Percentiles rank a stretch among this genome's conserved stretches.
phyloP scores from a whole-genome alignment of 2,113 vertebrate genomes.

The Sorex araneus region DNA sequence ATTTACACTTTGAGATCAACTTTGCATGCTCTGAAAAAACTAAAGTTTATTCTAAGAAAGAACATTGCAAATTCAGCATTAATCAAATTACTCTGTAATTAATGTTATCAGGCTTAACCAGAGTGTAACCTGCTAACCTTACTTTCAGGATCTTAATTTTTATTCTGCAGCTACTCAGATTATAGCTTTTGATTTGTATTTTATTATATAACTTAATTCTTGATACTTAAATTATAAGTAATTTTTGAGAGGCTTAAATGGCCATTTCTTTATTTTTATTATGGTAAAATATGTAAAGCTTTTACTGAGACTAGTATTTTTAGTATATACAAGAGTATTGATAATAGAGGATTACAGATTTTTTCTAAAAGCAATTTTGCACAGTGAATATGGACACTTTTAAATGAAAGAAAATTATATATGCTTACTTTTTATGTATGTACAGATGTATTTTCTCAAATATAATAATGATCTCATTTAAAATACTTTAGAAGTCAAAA shows the following conservation, averaged over 20 bases:
- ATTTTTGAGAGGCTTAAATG: conserved; percentile 45
- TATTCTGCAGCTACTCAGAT: conserved; percentile 48
- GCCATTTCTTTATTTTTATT: background rate
- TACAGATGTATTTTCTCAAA: background rate
- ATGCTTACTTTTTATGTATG: background rate
- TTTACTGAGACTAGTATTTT: background rate
- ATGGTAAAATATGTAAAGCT: background rate
- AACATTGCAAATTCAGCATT: conserved; percentile 56
- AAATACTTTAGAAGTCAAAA: conserved; percentile 28
- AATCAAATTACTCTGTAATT: conserved; percentile 75
- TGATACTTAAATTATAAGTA: conserved; percentile 59
- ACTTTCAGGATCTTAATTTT: conserved; percentile 69
- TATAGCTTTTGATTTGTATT: conserved; percentile 63
- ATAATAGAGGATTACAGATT: background rate
- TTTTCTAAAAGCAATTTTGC: background rate
- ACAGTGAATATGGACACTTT: background rate
- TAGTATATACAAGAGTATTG: background rate
- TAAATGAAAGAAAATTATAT: background rate
- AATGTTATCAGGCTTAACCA: conserved; percentile 73
- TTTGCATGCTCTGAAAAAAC: conserved; percentile 37
- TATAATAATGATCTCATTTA: background rate
- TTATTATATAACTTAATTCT: conserved; percentile 43
- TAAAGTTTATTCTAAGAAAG: conserved; percentile 51
- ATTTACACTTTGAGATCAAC: conserved; percentile 41
- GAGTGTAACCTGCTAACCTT: conserved; percentile 60